Percentiles rank a stretch among this genome's conserved stretches.
These are phyloP conservation scores for Urocitellus parryii DNA, from an alignment of 2,113 vertebrate genomes.

Conservation along the genomic window DNA sequence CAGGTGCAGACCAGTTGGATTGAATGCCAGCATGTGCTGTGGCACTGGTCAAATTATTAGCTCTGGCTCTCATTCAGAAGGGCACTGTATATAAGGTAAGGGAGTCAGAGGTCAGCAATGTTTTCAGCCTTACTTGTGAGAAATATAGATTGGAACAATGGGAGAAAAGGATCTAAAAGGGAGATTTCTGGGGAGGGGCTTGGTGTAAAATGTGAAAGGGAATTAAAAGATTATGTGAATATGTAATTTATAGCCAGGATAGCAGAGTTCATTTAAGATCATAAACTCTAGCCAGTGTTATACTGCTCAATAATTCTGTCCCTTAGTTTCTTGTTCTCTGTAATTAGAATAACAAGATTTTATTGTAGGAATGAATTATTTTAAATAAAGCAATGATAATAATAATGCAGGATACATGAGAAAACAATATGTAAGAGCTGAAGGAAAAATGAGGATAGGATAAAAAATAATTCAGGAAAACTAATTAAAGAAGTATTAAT, in stretches of 20 bases:
- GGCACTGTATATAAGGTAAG: neutral
- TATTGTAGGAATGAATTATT: neutral
- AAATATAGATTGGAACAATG: neutral
- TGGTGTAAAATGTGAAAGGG: neutral
- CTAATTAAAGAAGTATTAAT: neutral
- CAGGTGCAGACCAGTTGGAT: neutral
- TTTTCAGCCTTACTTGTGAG: neutral
- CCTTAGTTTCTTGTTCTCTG: neutral
- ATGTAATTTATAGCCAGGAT: neutral
- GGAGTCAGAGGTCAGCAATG: neutral
- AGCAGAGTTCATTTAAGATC: neutral
- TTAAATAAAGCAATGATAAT: neutral
- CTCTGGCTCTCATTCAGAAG: neutral
- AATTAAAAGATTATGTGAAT: neutral
- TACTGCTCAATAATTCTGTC: neutral
- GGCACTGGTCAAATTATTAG: neutral
- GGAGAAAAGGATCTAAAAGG: neutral
- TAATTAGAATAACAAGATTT: neutral
- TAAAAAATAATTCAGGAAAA: slow-evolving; percentile 16
- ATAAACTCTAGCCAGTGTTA: neutral
- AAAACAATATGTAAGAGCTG: neutral
- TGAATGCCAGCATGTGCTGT: neutral
- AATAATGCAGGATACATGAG: neutral
- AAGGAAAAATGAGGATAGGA: neutral
- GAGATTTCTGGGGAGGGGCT: neutral